phyloP scores from a whole-genome alignment of 1,140 invertebrate genomes.

The Lanistes nyassanus region DNA sequence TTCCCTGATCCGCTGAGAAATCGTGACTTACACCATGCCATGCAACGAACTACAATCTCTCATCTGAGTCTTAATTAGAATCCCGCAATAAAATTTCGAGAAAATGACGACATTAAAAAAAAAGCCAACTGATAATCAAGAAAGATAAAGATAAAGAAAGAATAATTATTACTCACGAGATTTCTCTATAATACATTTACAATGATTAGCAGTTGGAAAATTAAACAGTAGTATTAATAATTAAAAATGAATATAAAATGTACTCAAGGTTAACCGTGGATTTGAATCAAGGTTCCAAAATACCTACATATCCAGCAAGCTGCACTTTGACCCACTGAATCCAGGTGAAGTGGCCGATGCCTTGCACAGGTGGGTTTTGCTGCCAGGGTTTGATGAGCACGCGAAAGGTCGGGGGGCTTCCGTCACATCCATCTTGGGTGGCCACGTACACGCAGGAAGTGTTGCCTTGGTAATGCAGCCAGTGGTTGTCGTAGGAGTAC shows the following conservation, averaged over 20 bases:
- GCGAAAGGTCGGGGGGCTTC: slow-evolving; percentile 25
- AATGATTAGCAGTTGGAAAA: neutral
- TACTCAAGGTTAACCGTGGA: too few species aligned
- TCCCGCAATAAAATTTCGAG: too few species aligned
- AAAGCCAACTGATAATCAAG: too few species aligned
- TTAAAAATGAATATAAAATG: too few species aligned
- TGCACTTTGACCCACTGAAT: slow-evolving; percentile 29
- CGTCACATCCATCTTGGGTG: slow-evolving; percentile 58
- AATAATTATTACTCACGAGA: neutral
- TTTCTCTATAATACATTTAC: neutral
- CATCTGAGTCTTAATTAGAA: too few species aligned
- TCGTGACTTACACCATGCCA: too few species aligned
- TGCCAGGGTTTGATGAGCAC: slow-evolving; percentile 35
- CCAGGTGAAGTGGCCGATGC: slow-evolving; percentile 29
- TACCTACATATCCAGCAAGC: neutral
- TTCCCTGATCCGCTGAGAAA: too few species aligned
- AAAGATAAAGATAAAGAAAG: too few species aligned
- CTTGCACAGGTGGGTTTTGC: slow-evolving; percentile 17
- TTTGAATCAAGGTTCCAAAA: too few species aligned
- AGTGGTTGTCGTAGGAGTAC: slow-evolving; percentile 88
- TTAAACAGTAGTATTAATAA: too few species aligned
- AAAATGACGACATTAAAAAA: too few species aligned
- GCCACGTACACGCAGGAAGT: slow-evolving; percentile 37
- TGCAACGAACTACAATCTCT: too few species aligned
- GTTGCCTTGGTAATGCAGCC: slow-evolving; percentile 83